Percentiles rank a stretch among this genome's conserved stretches.
These are phyloP conservation scores for Melanotaenia parkinsoni DNA, from an alignment of 2,797 vertebrate species.

Conservation along the genomic window DNA sequence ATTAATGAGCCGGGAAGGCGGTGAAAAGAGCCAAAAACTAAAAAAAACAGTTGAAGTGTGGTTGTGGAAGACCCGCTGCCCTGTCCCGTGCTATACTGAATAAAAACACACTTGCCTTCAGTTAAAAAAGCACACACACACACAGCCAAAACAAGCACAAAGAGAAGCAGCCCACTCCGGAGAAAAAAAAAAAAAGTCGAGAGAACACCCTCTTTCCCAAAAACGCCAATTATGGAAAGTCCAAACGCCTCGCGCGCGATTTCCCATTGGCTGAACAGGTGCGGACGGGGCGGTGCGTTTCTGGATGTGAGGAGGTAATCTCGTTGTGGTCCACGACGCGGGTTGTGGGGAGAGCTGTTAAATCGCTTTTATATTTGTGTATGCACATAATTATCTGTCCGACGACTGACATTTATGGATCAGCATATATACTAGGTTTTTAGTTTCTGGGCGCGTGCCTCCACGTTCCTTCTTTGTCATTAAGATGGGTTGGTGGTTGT, in stretches of 20 bases:
- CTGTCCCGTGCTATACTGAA: slow-evolving; percentile 4
- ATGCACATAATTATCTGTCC: slow-evolving; percentile 1
- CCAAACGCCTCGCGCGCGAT: slow-evolving; percentile 85
- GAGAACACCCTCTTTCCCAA: slow-evolving; percentile 81
- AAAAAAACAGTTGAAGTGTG: slow-evolving; percentile 24
- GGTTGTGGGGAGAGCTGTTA: background rate
- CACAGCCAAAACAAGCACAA: slow-evolving; percentile 26
- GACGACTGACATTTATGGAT: background rate
- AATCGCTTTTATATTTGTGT: slow-evolving; percentile 14
- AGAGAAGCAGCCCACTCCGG: slow-evolving; percentile 69
- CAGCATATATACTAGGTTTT: background rate
- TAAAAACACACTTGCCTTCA: background rate
- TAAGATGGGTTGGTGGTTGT: background rate
- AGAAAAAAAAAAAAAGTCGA: slow-evolving; percentile 23
- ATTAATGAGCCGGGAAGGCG: slow-evolving; percentile 48
- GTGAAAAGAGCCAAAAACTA: slow-evolving; percentile 31
- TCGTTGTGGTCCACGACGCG: slow-evolving; percentile 37
- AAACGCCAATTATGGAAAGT: slow-evolving; percentile 87
- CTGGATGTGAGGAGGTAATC: slow-evolving; percentile 47
- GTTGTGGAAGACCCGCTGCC: slow-evolving; percentile 18
- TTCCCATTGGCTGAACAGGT: slow-evolving; percentile 88
- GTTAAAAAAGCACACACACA: slow-evolving; percentile 26
- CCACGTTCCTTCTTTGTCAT: background rate
- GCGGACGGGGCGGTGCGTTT: slow-evolving; percentile 67
- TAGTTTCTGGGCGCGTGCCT: background rate